Conservation (phyloP, 2,888 invertebrate species). For the Leucania comma region DNA sequence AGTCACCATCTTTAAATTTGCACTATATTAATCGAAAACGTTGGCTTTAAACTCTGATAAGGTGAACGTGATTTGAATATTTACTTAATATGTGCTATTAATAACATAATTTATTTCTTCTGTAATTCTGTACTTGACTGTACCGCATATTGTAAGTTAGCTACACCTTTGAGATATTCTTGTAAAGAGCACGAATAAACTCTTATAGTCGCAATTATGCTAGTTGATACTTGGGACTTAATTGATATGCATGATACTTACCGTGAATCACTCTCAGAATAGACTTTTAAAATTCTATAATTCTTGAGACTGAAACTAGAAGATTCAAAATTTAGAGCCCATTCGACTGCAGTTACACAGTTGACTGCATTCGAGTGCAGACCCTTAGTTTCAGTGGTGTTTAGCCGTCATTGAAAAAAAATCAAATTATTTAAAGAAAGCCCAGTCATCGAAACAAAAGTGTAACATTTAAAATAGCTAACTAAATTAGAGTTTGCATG, state of each 20-base stretch:
- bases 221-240: conserved; percentile 73
- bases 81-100: neutral
- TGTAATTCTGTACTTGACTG: conserved; percentile 66
- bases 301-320: neutral
- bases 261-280: neutral
- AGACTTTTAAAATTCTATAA: neutral
- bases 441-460: no score
- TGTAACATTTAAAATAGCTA: no score
- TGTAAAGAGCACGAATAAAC: conserved; percentile 89
- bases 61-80: neutral
- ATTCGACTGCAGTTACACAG: no score
- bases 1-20: no score
- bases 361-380: no score
- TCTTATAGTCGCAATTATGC: conserved; percentile 70
- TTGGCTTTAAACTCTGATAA: neutral
- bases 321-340: no score
- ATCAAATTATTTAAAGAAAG: no score
- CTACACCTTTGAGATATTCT: conserved; percentile 90
- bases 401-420: no score
- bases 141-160: conserved; percentile 86
- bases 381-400: no score
- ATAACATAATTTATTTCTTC: neutral
- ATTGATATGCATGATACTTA: conserved; percentile 9
- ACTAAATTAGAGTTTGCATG: no score
- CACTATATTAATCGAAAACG: no score